phyloP scores from a whole-genome alignment of 1,140 invertebrate genomes.

The Drosophila athabasca region DNA sequence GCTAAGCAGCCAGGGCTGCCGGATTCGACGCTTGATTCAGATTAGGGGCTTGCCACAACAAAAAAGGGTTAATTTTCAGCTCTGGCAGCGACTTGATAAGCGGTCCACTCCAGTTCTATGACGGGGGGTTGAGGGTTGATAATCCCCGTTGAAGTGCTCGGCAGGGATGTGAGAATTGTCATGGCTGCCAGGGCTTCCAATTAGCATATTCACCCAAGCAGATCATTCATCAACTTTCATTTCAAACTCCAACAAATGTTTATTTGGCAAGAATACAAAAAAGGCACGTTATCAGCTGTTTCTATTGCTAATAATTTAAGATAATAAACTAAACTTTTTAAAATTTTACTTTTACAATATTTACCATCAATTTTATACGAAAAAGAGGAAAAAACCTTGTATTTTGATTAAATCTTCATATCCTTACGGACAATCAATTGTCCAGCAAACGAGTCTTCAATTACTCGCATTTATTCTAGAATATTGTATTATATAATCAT shows the following conservation, averaged over 20 bases:
- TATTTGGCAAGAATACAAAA: too few relatives aligned
- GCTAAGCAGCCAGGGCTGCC: constrained; percentile 33
- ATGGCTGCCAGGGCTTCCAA: too few relatives aligned
- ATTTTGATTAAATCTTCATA: constrained; percentile 41
- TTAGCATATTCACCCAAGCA: too few relatives aligned
- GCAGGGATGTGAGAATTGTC: neutral
- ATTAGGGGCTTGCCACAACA: neutral
- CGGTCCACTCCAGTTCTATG: neutral
- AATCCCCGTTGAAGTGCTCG: constrained; percentile 6
- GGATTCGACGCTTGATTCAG: too few relatives aligned
- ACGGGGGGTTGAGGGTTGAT: neutral
- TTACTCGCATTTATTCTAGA: constrained; percentile 20
- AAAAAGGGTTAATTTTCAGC: constrained; percentile 13
- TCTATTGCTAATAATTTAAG: too few relatives aligned
- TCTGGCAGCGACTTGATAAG: constrained; percentile 2
- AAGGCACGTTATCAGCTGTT: too few relatives aligned
- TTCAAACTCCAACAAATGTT: too few relatives aligned
- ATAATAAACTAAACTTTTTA: too few relatives aligned
- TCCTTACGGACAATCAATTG: constrained; percentile 27
- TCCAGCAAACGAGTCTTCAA: constrained; percentile 48
- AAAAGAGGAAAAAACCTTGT: too few relatives aligned
- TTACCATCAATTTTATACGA: constrained; percentile 15
- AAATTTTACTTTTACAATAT: constrained; percentile 27
- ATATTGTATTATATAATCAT: too few relatives aligned
- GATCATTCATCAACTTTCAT: neutral